Conservation (phyloP, 2,888 invertebrate genomes). For the Pemphredon lugubris region DNA sequence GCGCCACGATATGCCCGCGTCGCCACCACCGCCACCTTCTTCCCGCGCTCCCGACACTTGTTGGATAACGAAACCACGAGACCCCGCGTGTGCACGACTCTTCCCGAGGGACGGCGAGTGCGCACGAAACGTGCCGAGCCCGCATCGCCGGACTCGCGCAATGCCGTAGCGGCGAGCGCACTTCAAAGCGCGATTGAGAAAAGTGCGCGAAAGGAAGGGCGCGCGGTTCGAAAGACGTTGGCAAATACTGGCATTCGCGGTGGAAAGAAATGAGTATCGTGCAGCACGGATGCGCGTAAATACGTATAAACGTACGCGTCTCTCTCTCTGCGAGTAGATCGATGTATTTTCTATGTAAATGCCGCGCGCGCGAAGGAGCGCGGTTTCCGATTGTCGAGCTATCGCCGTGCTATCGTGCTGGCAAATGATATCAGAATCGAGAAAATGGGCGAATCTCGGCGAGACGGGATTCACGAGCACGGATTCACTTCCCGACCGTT, state of each 20-base stretch:
- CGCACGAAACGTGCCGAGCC: constrained; percentile 23
- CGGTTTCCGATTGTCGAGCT: too few species aligned
- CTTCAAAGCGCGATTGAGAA: constrained; percentile 15
- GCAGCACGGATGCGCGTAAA: background rate
- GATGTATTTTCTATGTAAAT: too few species aligned
- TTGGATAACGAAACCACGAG: constrained; percentile 66
- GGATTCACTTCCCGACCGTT: too few species aligned
- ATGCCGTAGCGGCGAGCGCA: constrained; percentile 4
- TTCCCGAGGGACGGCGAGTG: constrained; percentile 13
- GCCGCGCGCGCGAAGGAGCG: too few species aligned
- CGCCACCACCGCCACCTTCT: constrained; percentile 44
- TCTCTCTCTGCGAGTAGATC: too few species aligned
- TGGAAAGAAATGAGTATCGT: background rate
- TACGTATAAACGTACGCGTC: background rate
- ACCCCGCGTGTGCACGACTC: constrained; percentile 13
- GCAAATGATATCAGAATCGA: too few species aligned
- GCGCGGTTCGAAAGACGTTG: background rate
- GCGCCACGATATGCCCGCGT: constrained; percentile 52
- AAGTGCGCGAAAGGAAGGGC: constrained; percentile 20
- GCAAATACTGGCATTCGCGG: background rate
- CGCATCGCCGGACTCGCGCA: background rate
- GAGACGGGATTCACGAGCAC: too few species aligned
- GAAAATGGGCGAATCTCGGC: too few species aligned
- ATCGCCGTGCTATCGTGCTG: too few species aligned
- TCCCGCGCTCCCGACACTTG: constrained; percentile 65